phyloP scores from a whole-genome alignment of 2,888 invertebrate genomes.

The Drosophila neotestacea region DNA sequence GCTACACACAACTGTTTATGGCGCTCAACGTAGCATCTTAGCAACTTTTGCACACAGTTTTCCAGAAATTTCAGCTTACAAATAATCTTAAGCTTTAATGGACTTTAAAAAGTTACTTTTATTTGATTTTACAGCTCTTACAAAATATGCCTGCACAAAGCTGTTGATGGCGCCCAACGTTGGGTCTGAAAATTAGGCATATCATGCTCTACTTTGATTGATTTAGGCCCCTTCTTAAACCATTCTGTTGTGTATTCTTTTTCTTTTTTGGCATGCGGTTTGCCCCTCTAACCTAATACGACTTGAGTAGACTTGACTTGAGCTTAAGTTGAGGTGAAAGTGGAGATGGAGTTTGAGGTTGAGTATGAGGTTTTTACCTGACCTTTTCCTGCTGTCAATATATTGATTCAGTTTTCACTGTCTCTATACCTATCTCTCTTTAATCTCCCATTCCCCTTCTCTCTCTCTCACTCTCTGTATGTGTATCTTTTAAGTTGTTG shows the following conservation, averaged over 20 bases:
- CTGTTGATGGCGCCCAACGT: slow-evolving; percentile 4
- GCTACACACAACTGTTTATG: background rate
- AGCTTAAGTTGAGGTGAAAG: background rate
- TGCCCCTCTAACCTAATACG: background rate
- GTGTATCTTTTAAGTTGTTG: background rate
- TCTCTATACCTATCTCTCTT: background rate
- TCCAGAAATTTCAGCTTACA: background rate
- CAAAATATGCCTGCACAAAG: background rate
- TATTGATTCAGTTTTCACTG: slow-evolving; percentile 46
- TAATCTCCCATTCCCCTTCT: background rate
- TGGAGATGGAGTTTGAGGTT: slow-evolving; percentile 4
- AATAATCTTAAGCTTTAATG: background rate
- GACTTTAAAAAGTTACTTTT: background rate
- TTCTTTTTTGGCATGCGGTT: slow-evolving; percentile 2
- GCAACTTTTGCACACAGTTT: background rate
- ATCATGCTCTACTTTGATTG: slow-evolving; percentile 21
- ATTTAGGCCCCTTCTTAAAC: slow-evolving; percentile 5
- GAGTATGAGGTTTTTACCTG: slow-evolving; percentile 1
- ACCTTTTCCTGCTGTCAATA: slow-evolving; percentile 36
- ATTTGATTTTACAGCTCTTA: background rate
- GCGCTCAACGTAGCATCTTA: slow-evolving; percentile 1
- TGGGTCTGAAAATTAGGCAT: slow-evolving; percentile 5
- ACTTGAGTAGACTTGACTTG: slow-evolving; percentile 8
- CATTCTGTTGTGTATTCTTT: background rate
- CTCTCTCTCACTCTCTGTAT: background rate